Evolutionary conservation across 2,797 vertebrate species (phyloP).

Genomic region (Syndactyla subalaris): DNA sequence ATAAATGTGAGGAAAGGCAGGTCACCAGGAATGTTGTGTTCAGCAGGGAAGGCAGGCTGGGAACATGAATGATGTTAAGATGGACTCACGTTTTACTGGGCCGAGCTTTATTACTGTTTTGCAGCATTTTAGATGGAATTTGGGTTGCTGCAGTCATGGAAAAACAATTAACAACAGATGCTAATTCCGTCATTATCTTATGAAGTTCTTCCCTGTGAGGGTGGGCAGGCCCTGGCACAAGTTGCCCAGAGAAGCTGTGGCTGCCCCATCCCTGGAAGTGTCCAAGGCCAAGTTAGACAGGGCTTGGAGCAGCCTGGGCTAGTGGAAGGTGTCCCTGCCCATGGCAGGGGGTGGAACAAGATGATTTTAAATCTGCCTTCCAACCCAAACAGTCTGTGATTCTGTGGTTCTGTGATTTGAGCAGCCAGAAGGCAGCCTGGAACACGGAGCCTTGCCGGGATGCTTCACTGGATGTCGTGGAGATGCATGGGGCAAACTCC

Average conservation of each 20-base stretch:
- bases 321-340: neutral
- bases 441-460: fast-evolving
- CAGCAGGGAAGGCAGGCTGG: neutral
- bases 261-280: neutral
- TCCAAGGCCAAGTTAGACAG: neutral
- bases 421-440: neutral
- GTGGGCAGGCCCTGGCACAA: neutral
- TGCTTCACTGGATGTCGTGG: fast-evolving
- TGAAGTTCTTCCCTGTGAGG: neutral
- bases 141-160: neutral
- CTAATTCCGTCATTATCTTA: neutral
- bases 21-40: neutral
- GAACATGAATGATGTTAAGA: neutral
- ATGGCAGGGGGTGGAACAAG: neutral
- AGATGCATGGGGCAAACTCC: neutral
- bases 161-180: neutral
- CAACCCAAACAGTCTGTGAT: neutral
- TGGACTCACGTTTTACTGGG: neutral
- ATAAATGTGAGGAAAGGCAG: neutral
- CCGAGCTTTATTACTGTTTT: neutral
- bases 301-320: neutral
- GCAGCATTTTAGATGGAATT: neutral
- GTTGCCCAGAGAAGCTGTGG: neutral
- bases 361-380: neutral
- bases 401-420: neutral